phyloP scores from a whole-genome alignment of 2,113 vertebrate genomes.

The Mobula birostris region DNA sequence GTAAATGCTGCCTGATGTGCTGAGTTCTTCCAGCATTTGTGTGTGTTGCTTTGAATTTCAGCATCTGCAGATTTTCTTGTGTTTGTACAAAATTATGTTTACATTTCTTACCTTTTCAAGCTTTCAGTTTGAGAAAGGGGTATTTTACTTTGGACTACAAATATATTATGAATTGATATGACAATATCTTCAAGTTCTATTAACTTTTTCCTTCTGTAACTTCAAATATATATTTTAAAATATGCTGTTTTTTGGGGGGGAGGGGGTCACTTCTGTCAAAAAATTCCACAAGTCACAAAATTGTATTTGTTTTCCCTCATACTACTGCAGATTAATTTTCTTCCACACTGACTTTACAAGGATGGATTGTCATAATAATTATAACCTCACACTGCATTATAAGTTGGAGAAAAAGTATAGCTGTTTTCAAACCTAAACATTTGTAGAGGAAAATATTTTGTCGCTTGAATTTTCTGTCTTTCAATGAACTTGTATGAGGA shows the following conservation, averaged over 20 bases:
- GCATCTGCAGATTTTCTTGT: no score
- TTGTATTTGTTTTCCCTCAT: neutral
- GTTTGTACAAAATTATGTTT: neutral
- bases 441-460: neutral
- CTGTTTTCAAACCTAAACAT: no score
- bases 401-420: neutral
- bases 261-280: neutral
- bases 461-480: neutral
- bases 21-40: no score
- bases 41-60: no score
- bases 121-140: neutral
- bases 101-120: neutral
- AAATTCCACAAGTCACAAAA: neutral
- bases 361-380: neutral
- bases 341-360: neutral
- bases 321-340: neutral
- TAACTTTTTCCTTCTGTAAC: neutral
- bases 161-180: no score
- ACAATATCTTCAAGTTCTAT: no score
- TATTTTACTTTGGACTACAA: no score
- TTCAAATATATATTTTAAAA: no score
- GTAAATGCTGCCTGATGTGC: no score
- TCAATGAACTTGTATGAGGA: neutral
- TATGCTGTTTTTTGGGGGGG: neutral
- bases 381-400: neutral